phyloP scores from a whole-genome alignment of 2,888 invertebrate species.

The Helicoverpa assulta region DNA sequence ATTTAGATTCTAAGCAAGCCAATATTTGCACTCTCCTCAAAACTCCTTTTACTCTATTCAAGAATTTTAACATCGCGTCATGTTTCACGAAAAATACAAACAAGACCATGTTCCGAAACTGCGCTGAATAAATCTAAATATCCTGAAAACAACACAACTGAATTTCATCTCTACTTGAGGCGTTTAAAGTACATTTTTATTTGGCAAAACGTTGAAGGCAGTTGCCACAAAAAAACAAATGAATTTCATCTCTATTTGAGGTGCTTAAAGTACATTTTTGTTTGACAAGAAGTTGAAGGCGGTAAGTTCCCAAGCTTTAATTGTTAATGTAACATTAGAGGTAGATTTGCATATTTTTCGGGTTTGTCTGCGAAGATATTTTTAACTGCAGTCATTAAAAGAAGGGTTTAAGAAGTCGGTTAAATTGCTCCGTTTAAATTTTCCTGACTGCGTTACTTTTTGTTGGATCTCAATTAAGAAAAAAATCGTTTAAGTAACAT shows the following conservation, averaged over 20 bases:
- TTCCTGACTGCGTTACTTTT: neutral
- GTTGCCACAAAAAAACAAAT: neutral
- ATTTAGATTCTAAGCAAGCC: neutral
- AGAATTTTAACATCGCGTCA: constrained; percentile 21
- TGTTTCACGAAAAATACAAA: constrained; percentile 33
- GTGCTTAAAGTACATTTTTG: neutral
- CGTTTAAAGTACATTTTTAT: neutral
- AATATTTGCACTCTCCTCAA: constrained; percentile 5
- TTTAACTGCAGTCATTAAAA: constrained; percentile 30
- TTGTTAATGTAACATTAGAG: constrained; percentile 39
- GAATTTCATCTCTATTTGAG: constrained; percentile 10
- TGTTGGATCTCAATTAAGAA: too few species aligned
- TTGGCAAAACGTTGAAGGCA: constrained; percentile 3
- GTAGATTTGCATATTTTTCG: constrained; percentile 54
- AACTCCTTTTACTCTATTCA: neutral
- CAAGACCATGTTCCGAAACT: constrained; percentile 28
- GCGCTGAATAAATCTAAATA: constrained; percentile 56
- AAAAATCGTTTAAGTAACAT: too few species aligned
- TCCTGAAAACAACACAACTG: constrained; percentile 18
- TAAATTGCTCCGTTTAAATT: neutral
- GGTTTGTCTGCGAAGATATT: constrained; percentile 17
- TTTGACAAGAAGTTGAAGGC: constrained; percentile 1
- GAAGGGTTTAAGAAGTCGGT: neutral
- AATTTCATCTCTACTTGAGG: constrained; percentile 7
- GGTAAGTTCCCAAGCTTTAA: constrained; percentile 31